phyloP scores from a whole-genome alignment of 2,797 vertebrate species.

The Synaphobranchus kaupii region DNA sequence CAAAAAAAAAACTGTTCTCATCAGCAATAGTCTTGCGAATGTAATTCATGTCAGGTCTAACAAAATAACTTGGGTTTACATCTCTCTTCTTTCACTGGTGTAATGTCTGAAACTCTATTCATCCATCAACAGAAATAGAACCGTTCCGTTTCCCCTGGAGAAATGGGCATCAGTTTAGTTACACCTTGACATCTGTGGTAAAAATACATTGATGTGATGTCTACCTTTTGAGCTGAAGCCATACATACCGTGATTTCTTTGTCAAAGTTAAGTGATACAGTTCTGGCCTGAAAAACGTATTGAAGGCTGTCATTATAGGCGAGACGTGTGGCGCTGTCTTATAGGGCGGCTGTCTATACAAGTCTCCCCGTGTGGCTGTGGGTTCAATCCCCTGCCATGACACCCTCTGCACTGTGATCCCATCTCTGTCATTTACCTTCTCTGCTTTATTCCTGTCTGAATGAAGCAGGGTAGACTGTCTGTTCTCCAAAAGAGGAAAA shows the following conservation, averaged over 20 bases:
- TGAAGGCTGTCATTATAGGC: too few relatives aligned
- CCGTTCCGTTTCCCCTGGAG: not conserved
- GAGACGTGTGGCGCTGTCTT: too few relatives aligned
- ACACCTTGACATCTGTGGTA: not conserved
- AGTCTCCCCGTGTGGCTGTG: not conserved
- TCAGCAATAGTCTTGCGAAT: not conserved
- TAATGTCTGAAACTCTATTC: not conserved
- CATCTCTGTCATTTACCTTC: not conserved
- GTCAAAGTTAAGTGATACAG: not conserved
- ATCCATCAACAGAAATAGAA: not conserved
- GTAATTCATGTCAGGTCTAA: not conserved
- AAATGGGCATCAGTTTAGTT: not conserved
- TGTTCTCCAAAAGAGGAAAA: not conserved
- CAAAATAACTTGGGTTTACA: not conserved
- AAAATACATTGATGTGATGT: not conserved
- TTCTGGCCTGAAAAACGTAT: not conserved
- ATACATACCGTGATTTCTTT: not conserved
- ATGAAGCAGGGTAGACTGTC: not conserved
- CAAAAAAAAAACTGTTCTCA: not conserved
- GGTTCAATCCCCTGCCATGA: too few relatives aligned
- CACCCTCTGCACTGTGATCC: not conserved
- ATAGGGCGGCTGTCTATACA: too few relatives aligned
- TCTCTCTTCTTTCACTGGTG: not conserved
- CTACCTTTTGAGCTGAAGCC: not conserved
- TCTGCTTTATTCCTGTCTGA: not conserved